Percentiles rank a stretch among this genome's conserved stretches.
Evolutionary conservation across 2,888 invertebrate genomes (phyloP).

Genomic region (Perizoma affinitatum): DNA sequence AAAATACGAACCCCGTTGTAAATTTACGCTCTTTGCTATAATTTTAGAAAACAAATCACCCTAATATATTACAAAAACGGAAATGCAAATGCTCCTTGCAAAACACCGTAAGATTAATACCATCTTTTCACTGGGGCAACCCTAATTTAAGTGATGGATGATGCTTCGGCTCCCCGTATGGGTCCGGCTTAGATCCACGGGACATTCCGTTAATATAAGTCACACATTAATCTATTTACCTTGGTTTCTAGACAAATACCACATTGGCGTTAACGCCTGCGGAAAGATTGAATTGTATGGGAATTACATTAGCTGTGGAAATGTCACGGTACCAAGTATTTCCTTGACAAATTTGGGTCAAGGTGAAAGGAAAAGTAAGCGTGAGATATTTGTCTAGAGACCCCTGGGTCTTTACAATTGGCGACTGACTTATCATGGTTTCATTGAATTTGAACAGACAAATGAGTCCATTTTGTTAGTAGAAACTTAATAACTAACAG

Average conservation of each 20-base stretch:
- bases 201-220: constrained; percentile 34
- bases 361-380: too few relatives aligned
- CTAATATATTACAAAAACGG: constrained; percentile 24
- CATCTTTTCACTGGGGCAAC: constrained; percentile 34
- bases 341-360: too few relatives aligned
- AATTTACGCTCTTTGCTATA: background rate
- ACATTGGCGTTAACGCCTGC: too few relatives aligned
- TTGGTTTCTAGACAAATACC: background rate
- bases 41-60: constrained; percentile 22
- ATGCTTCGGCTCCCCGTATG: constrained; percentile 14
- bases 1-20: background rate
- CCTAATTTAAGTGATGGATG: constrained; percentile 41
- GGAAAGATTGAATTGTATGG: too few relatives aligned
- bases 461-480: too few relatives aligned
- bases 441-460: too few relatives aligned
- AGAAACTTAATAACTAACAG: too few relatives aligned
- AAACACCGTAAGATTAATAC: constrained; percentile 37
- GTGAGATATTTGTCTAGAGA: too few relatives aligned
- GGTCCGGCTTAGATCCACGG: constrained; percentile 22
- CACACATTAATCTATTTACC: constrained; percentile 24
- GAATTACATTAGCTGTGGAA: too few relatives aligned
- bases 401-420: too few relatives aligned
- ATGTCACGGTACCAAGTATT: too few relatives aligned
- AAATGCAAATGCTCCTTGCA: constrained; percentile 35
- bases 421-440: too few relatives aligned